Evolutionary conservation across 23 tunicate species (phyloP).

Genomic region (Phallusia fumigata): DNA sequence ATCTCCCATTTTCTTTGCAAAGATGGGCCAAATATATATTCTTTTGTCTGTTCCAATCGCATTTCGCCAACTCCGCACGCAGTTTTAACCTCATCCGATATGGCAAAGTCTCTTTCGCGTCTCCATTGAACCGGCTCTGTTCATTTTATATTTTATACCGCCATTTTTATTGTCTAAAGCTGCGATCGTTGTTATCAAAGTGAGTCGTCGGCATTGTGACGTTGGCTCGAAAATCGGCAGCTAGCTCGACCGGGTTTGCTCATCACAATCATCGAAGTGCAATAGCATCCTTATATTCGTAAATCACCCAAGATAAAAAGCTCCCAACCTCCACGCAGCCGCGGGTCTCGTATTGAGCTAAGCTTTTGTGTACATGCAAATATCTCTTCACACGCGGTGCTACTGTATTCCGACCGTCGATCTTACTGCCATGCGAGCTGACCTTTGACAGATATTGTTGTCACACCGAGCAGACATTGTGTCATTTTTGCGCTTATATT

Average conservation of each 20-base stretch:
- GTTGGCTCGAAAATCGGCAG: background rate
- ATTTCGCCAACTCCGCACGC: background rate
- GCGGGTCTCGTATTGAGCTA: no score
- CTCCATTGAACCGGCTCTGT: background rate
- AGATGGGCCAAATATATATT: background rate
- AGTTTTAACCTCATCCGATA: slow-evolving; percentile 3
- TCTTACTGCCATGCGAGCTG: slow-evolving; percentile 4
- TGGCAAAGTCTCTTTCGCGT: background rate
- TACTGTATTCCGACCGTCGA: background rate
- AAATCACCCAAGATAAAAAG: background rate
- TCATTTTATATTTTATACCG: background rate
- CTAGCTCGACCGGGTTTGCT: background rate
- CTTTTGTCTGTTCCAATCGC: background rate
- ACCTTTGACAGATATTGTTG: background rate
- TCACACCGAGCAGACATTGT: background rate
- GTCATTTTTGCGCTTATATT: background rate
- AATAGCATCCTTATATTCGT: background rate
- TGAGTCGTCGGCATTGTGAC: background rate
- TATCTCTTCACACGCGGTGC: slow-evolving; percentile 1
- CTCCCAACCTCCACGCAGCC: no score
- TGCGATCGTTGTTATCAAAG: background rate
- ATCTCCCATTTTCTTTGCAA: background rate
- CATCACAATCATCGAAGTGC: background rate
- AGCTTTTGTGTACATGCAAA: no score
- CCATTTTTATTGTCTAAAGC: background rate